Conservation (phyloP, 2,888 invertebrate genomes). For the Cephonodes hylas region DNA sequence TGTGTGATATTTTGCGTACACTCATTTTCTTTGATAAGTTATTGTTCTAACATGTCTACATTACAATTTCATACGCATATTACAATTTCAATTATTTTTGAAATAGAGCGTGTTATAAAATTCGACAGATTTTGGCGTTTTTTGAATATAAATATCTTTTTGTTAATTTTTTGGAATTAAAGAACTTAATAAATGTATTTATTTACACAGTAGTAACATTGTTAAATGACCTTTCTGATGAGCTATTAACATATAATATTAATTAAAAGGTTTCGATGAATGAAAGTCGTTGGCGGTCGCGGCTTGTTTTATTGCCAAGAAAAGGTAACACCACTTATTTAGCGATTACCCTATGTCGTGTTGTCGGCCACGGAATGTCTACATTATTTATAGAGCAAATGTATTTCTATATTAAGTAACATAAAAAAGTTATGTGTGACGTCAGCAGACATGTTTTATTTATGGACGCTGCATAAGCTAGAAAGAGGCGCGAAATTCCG, state of each 20-base stretch:
- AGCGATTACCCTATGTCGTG: not conserved
- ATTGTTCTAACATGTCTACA: not conserved
- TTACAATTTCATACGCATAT: too few species aligned
- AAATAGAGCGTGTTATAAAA: too few species aligned
- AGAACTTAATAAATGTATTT: too few species aligned
- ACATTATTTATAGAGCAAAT: constrained; percentile 8
- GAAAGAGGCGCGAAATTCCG: not conserved
- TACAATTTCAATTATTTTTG: too few species aligned
- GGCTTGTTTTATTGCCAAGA: constrained; percentile 10
- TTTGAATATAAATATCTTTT: too few species aligned
- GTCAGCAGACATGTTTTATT: not conserved
- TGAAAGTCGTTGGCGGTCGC: constrained; percentile 15
- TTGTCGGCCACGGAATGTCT: not conserved
- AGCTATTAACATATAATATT: not conserved
- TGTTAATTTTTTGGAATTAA: too few species aligned
- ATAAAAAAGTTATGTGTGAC: not conserved
- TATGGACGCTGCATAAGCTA: not conserved
- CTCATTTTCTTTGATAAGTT: not conserved
- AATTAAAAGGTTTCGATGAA: not conserved
- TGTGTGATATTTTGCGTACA: not conserved
- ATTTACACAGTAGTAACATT: too few species aligned
- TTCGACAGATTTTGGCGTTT: too few species aligned
- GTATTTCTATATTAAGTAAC: not conserved
- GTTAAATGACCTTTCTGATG: not conserved
- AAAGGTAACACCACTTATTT: not conserved